These are phyloP conservation scores for Volucella inanis DNA, from an alignment of 2,888 invertebrate genomes.

Conservation along the genomic window DNA sequence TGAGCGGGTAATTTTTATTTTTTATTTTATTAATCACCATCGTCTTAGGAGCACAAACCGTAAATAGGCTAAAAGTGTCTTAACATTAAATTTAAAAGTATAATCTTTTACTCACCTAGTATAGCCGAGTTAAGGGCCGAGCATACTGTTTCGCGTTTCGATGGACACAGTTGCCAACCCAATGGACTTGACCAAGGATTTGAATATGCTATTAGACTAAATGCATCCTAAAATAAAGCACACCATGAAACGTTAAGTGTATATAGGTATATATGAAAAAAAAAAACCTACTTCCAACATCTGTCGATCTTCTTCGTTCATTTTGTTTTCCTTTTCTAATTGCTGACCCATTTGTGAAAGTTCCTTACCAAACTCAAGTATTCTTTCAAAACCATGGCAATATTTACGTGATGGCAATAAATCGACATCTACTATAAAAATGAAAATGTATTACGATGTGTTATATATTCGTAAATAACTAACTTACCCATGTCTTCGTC, in stretches of 20 bases:
- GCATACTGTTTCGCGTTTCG: conserved; percentile 96
- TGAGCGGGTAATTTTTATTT: no score
- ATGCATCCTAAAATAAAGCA: conserved; percentile 90
- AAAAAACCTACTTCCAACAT: conserved; percentile 90
- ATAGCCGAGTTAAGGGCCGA: conserved; percentile 98
- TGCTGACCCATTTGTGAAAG: conserved; percentile 95
- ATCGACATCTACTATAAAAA: conserved; percentile 80
- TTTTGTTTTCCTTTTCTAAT: conserved; percentile 91
- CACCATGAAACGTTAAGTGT: not conserved
- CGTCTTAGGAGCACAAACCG: no score
- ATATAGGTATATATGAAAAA: not conserved
- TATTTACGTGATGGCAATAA: conserved; percentile 81
- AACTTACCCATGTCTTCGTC: conserved; percentile 89
- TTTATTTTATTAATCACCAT: no score
- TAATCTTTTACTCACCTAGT: conserved; percentile 87
- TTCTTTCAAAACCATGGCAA: conserved; percentile 91
- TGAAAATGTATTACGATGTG: not conserved
- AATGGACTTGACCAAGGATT: conserved; percentile 99
- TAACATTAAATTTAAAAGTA: not conserved
- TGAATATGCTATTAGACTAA: conserved; percentile 97
- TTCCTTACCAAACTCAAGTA: conserved; percentile 97
- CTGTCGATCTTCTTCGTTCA: conserved; percentile 91
- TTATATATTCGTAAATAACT: conserved; percentile 6
- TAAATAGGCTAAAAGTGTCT: not conserved
- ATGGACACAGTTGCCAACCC: conserved; percentile 97